Conservation (phyloP, 2,888 invertebrate genomes). For the Apamea crenata region DNA sequence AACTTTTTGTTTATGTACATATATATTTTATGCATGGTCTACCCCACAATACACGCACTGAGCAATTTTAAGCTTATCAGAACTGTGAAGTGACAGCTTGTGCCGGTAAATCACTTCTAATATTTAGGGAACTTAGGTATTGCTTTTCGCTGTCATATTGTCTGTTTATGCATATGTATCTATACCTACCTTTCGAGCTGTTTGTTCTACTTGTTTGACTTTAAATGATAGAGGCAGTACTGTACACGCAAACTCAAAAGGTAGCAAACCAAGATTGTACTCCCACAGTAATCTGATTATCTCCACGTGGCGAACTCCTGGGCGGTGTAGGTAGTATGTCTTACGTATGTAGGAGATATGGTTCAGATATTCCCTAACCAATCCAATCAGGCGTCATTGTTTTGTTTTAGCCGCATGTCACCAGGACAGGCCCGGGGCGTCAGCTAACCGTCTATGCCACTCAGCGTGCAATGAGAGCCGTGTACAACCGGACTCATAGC, state of each 20-base stretch:
- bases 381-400: slow-evolving; percentile 77
- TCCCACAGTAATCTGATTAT: slow-evolving; percentile 52
- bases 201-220: background rate
- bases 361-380: slow-evolving; percentile 65
- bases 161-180: no score
- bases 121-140: slow-evolving; percentile 14
- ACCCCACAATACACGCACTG: slow-evolving; percentile 48
- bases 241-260: slow-evolving; percentile 5
- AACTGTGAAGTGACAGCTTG: slow-evolving; percentile 33
- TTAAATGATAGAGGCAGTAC: background rate
- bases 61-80: slow-evolving; percentile 54
- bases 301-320: slow-evolving; percentile 31
- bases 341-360: slow-evolving; percentile 36
- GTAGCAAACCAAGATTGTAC: slow-evolving; percentile 35
- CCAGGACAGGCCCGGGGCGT: slow-evolving; percentile 70
- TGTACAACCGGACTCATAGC: slow-evolving; percentile 82
- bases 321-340: slow-evolving; percentile 16
- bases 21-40: slow-evolving; percentile 51
- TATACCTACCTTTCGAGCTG: background rate
- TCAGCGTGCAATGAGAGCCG: slow-evolving; percentile 72
- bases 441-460: slow-evolving; percentile 75
- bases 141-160: slow-evolving; percentile 7
- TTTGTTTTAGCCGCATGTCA: slow-evolving; percentile 78
- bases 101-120: slow-evolving; percentile 25
- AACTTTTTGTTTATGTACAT: slow-evolving; percentile 58